Base-by-base conservation (phyloP, 2,888 invertebrate genomes). In the Clostera curtula region DNA sequence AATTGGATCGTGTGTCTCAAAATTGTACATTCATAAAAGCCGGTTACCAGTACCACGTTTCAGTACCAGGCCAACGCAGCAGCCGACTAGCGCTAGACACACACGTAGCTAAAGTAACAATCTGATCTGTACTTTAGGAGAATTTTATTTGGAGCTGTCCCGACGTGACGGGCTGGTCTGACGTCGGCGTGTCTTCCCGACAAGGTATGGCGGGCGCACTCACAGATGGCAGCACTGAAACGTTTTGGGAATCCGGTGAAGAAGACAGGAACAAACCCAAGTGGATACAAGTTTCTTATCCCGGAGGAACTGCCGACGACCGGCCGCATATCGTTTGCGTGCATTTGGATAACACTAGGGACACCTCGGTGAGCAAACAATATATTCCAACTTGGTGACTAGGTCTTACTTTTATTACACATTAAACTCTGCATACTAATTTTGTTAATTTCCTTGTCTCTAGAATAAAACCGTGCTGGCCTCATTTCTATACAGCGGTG, bases 171-270 rank as follows among this genome's bases (percentile, higher is more conserved):
- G 70, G 86, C 0, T 84, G 86, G 47, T 86, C 92, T 14, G 93
- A 95, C 48, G 88, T 97, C 24, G 93, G 92, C 44, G 95, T 96
- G 0, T 97, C 97, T 0, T 97, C 97, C 42, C 87, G 98, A 0
- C 95, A 93, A 56, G 97, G 96, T 4, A 96, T 98, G 95, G 90
- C 95, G 3, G 93, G 92, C 2, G 96, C 96, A 42, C 85, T 98
- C 8, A 93, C 92, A 0, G 98, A 98, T 65, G 93, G 93, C 53
- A 96, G 96, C 3, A 97, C 97, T 0, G 98, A 98, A 69, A 98
- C 98, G 0, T 98, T 98, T 76, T 98, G 98, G 98, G 98, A 98
- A 76, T 97, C 97, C 17, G 97, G 97, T 0, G 98, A 98, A 55
- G 98, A 98, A 59, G 98, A 98, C 74, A 86, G 93, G 31, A 96